Conservation (phyloP, 2,113 vertebrate genomes). For the Scomber japonicus region DNA sequence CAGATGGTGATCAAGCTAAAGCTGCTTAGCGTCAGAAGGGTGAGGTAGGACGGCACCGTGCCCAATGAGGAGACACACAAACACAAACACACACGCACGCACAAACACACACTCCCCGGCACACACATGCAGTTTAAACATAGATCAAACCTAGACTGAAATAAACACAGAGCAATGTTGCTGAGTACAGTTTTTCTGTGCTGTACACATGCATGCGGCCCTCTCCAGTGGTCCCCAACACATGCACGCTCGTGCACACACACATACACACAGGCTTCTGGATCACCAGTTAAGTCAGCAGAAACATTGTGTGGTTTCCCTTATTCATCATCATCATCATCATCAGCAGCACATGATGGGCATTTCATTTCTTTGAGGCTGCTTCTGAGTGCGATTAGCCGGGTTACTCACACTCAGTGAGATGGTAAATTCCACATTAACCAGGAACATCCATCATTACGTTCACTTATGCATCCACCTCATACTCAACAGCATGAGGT, state of each 20-base stretch:
- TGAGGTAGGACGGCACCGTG: constrained; percentile 61
- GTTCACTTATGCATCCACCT: constrained; percentile 7
- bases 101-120: constrained; percentile 17
- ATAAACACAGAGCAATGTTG: constrained; percentile 27
- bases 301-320: constrained; percentile 41
- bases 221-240: not conserved
- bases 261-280: constrained; percentile 7
- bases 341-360: not conserved
- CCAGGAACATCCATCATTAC: not conserved
- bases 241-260: constrained; percentile 23
- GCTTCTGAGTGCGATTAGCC: constrained; percentile 26
- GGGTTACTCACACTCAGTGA: constrained; percentile 6
- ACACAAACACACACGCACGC: constrained; percentile 18
- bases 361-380: constrained; percentile 37
- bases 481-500: not conserved
- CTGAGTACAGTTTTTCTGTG: constrained; percentile 13
- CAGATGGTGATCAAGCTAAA: constrained; percentile 82
- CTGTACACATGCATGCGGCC: not conserved
- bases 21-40: constrained; percentile 78
- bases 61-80: constrained; percentile 39
- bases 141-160: constrained; percentile 31
- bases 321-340: not conserved
- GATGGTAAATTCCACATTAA: constrained; percentile 36
- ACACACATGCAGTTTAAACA: constrained; percentile 30
- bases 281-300: constrained; percentile 26